Base-by-base conservation (phyloP, 92 coral and sea anemone species). In the Palythoa grandiflora region DNA sequence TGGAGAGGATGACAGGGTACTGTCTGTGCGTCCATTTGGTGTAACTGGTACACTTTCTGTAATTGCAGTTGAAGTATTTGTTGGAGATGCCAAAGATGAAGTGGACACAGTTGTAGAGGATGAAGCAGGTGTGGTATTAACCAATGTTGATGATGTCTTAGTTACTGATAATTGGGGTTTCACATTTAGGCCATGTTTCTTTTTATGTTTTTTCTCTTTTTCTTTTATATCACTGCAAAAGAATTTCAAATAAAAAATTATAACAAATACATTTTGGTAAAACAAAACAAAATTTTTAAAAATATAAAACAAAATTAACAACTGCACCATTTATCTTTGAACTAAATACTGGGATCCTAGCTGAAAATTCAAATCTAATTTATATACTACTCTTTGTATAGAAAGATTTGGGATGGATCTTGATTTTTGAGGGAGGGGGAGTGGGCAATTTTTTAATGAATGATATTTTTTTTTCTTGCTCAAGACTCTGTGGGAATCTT, bases 131-230 rank as follows among this genome's bases (percentile, higher is more conserved):
- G 85, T 47, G 37, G 93, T 72, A 44, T 88, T 84, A 66, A 80
- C 19, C 59, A 89, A 0, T 12, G 75, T 14, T 53, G 91, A 83
- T 73, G 87, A 83, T 28, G 89, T 51, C 44, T 73, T 79, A 36
- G 57, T 15, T 59, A 38, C 78, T 8, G 89, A 53, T 9, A 35
- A 38, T 9, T 50, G 21, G 37, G 80, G 59, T 59, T 84, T 91
- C 38, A 76, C 72, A 72, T n/a, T 84, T 12, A 80, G 2, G 35
- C 83, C 86, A 36, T 73, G 93, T 80, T 89, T 95, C 89, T 93
- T 97, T 70, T 92, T 97, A 71, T 73, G 89, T 79, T 95, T 96
- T 88, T 93, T 93, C 86, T 96, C 95, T 79, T 87, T 92, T 16
- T 94, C 94, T 37, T 89, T 97, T 38, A 90, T 97, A 8, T 92